Evolutionary conservation across 2,888 invertebrate species (phyloP), one percentile per base, ranked within the genome.

Genomic region (Dasysyrphus tricinctus): DNA sequence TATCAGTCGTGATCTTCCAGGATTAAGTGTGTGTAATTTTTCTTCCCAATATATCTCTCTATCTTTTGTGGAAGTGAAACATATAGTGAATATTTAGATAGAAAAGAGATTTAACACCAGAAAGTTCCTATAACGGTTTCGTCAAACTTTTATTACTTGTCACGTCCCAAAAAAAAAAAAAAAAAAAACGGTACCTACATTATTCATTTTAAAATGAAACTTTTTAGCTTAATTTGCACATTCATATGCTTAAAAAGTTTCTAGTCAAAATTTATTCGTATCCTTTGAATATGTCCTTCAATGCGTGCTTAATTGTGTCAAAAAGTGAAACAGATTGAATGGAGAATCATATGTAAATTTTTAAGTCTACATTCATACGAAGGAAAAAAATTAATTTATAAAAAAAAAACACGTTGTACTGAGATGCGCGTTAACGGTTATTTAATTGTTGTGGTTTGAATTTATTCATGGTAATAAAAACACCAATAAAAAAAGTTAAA

Each of bases 321-420:
- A 73, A 77, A 77, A 70, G 77, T 85, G 77, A 85, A 77, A 76
- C 80, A 85, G 80, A 85, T 85, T 85, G 80, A 80, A 77, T 77
- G 44, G 63, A 77, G 80, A 77, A 77, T 85, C 69, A 37, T 69
- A 80, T 80, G 85, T 69, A 80, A 80, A 85, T 80, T 32, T 67
- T 24, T 39, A n/a, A 24, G 37, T 12, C 6, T 8, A 7, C 42
- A 59, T 39, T 14, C 11, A 37, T n/a, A 34, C 5, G 2, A 39
- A 3, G 9, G n/a, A 24, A 16, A 24, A 63, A 63, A 44, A 16
- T 47, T n/a, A 37, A 57, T 34, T 57, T 57, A 42, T 59, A 76
- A 67, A 44, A 51, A 54, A 67, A 49, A 67, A 42, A 57, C 39
- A 37, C 16, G 1, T 51, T 24, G 7, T 12, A 76, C 39, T 80